Conservation (phyloP, 2,797 vertebrate species). For the Pyrocephalus nanus region DNA sequence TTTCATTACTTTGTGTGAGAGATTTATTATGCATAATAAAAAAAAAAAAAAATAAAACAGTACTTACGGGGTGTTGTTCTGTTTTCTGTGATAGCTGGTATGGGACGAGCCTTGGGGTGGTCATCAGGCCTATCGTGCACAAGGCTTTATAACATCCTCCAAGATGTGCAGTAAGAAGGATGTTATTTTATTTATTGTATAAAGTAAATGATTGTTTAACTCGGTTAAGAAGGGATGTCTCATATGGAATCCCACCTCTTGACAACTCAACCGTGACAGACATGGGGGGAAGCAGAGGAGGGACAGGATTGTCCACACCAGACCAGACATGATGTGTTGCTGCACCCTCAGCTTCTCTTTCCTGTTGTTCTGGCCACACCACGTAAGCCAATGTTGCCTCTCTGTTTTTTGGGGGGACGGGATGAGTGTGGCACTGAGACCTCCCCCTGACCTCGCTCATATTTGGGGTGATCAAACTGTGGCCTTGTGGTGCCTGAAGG, state of each 20-base stretch:
- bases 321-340: not conserved
- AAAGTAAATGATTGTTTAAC: too few relatives aligned
- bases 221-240: rapidly evolving
- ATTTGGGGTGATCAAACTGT: not conserved
- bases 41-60: not conserved
- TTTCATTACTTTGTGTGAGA: constrained; percentile 55
- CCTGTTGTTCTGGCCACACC: not conserved
- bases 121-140: rapidly evolving
- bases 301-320: not conserved
- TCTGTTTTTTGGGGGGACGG: not conserved
- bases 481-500: not conserved
- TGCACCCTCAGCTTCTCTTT: not conserved
- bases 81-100: not conserved
- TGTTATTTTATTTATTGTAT: not conserved
- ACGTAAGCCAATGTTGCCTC: not conserved
- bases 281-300: rapidly evolving
- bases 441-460: rapidly evolving
- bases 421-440: not conserved
- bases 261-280: rapidly evolving
- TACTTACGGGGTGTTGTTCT: not conserved
- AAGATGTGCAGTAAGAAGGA: rapidly evolving
- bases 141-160: not conserved
- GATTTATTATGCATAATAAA: constrained; percentile 30
- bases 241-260: not conserved
- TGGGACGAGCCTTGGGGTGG: rapidly evolving